Percentiles rank a stretch among this genome's conserved stretches.
Conservation (phyloP, 2,797 vertebrate genomes). For the Ispidina picta region DNA sequence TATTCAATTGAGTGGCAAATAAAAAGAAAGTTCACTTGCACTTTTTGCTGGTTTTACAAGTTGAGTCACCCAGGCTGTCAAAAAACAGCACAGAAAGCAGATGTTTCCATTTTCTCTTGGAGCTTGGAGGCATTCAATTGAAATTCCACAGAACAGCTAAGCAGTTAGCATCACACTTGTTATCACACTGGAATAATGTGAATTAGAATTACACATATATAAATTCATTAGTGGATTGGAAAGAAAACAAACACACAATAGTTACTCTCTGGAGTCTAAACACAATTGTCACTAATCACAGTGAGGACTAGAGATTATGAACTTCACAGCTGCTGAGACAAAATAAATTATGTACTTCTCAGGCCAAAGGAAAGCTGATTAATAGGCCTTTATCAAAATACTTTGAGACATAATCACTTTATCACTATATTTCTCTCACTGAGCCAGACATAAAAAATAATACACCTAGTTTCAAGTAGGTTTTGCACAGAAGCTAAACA, state of each 20-base stretch:
- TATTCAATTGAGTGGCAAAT: background rate
- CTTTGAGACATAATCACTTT: background rate
- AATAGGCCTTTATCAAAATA: background rate
- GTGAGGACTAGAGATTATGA: constrained; percentile 16
- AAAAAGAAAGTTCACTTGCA: constrained; percentile 4
- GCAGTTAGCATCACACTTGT: constrained; percentile 16
- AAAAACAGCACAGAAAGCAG: constrained; percentile 8
- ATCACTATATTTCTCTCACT: background rate
- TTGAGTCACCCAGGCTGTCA: constrained; percentile 5
- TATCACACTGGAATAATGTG: constrained; percentile 29
- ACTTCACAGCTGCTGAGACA: background rate
- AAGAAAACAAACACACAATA: constrained; percentile 31
- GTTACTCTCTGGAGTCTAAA: constrained; percentile 22
- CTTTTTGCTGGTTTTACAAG: constrained; percentile 26
- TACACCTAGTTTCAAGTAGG: background rate
- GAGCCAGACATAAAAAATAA: background rate
- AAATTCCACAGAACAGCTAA: constrained; percentile 26
- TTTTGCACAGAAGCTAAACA: background rate
- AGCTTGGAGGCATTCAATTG: constrained; percentile 16
- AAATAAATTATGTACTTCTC: background rate
- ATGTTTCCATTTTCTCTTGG: constrained; percentile 19
- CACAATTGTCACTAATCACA: constrained; percentile 5
- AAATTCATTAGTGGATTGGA: constrained; percentile 29
- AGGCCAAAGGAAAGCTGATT: background rate
- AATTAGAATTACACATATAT: constrained; percentile 36